These are phyloP conservation scores for Pterocles orientalis DNA, from an alignment of 2,113 vertebrate genomes.

Conservation along the genomic window DNA sequence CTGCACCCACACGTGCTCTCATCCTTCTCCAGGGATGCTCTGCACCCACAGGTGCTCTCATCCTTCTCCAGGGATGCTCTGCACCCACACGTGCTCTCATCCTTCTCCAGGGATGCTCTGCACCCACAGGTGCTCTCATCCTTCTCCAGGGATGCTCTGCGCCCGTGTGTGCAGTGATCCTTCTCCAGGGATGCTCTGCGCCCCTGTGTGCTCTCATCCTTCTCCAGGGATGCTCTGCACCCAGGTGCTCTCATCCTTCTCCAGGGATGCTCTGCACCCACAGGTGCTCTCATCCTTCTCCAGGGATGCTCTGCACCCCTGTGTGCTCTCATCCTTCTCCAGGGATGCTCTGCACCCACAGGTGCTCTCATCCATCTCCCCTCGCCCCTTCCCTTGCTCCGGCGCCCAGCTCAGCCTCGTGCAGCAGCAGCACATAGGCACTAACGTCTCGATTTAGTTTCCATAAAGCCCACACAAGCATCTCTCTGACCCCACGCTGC, in stretches of 20 bases:
- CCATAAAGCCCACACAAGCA: neutral
- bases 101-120: neutral
- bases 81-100: neutral
- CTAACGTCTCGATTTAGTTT: neutral
- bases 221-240: too few relatives aligned
- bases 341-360: neutral
- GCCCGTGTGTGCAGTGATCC: too few relatives aligned
- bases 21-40: neutral
- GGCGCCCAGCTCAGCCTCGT: rapidly evolving
- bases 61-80: neutral
- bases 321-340: neutral
- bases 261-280: neutral
- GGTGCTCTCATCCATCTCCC: neutral
- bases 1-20: neutral
- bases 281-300: neutral
- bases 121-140: neutral
- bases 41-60: neutral
- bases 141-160: neutral
- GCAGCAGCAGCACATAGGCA: neutral
- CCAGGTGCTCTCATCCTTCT: too few relatives aligned
- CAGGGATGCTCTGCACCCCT: too few relatives aligned
- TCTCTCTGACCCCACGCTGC: neutral
- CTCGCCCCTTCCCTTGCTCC: neutral
- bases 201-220: too few relatives aligned
- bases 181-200: too few relatives aligned